Percentiles rank a stretch among this genome's conserved stretches.
Conservation (phyloP, 64 coral and sea anemone genomes). For the Exaiptasia diaphana region DNA sequence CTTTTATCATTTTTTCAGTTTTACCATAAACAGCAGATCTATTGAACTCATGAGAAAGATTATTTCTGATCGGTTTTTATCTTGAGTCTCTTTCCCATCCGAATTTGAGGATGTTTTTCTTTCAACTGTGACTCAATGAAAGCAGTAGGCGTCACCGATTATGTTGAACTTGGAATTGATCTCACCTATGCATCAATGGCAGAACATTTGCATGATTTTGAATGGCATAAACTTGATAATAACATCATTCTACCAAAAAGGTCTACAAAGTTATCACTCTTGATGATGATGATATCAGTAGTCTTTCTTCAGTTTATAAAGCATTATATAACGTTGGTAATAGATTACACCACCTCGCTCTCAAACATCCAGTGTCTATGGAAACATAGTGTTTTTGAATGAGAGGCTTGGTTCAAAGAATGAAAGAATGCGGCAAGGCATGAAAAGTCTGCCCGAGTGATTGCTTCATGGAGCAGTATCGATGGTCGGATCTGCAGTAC, state of each 20-base stretch:
- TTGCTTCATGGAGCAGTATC: conserved; percentile 3
- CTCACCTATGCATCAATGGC: too few relatives aligned
- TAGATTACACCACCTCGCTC: neutral
- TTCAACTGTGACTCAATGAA: neutral
- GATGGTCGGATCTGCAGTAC: neutral
- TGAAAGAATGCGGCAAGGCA: neutral
- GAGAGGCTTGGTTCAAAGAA: conserved; percentile 23
- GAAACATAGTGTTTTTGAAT: neutral
- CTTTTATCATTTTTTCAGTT: too few relatives aligned
- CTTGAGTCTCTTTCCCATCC: neutral
- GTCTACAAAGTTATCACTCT: neutral
- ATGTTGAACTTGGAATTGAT: neutral
- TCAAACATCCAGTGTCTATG: neutral
- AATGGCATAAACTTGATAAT: neutral
- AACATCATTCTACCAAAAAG: neutral
- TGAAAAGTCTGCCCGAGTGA: neutral
- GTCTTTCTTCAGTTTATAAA: neutral
- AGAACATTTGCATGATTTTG: too few relatives aligned
- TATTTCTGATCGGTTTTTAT: neutral
- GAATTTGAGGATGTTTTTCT: neutral
- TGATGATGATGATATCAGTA: neutral
- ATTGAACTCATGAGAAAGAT: conserved; percentile 52
- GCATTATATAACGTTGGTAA: neutral
- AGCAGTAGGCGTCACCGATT: neutral
- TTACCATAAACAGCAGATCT: conserved; percentile 27